Evolutionary conservation across 2,888 invertebrate genomes (phyloP), one percentile per base, ranked within the genome.

Genomic region (Therioaphis trifolii): DNA sequence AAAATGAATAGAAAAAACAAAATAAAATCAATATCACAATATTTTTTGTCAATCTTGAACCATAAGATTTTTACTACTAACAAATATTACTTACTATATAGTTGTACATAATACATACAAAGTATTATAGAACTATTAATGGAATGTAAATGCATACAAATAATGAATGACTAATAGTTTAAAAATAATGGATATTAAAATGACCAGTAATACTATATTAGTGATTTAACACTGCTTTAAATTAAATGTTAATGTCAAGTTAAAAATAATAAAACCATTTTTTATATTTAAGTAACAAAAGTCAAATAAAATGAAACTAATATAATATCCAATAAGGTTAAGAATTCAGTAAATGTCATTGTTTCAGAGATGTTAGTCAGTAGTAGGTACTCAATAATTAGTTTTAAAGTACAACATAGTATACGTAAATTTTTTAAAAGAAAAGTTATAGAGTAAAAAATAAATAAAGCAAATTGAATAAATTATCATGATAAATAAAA

Each of bases 11-110:
- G 35, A 35, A 35, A 35, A 35, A 35, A 40, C 7, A 46, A 69
- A 69, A 75, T 75, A 63, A 35, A 77, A 35, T 18, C 14, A 77
- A 77, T 77, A 77, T 77, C 77, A 77, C 77, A 66, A 77, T 63
- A n/a, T 63, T 49, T 27, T 4, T 49, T 77, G 11, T 76, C 29
- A 0, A 9, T 15, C 40, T n/a, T 74, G 55, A 40, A 49, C 2
- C 40, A 40, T 76, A 49, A 35, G 29, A 29, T 29, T 29, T 63
- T 58, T 27, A 21, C 15, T 35, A 72, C 7, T 12, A 72, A n/a
- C 2, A 29, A 35, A 35, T 35, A 35, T 5, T 35, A n/a, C 35
- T 35, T 35, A 35, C n/a, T n/a, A n/a, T n/a, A n/a, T n/a, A n/a
- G n/a, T n/a, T n/a, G n/a, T n/a, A n/a, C n/a, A n/a, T n/a, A n/a